Base-by-base conservation (phyloP, 92 coral and sea anemone species). In the Nematostella vectensis region DNA sequence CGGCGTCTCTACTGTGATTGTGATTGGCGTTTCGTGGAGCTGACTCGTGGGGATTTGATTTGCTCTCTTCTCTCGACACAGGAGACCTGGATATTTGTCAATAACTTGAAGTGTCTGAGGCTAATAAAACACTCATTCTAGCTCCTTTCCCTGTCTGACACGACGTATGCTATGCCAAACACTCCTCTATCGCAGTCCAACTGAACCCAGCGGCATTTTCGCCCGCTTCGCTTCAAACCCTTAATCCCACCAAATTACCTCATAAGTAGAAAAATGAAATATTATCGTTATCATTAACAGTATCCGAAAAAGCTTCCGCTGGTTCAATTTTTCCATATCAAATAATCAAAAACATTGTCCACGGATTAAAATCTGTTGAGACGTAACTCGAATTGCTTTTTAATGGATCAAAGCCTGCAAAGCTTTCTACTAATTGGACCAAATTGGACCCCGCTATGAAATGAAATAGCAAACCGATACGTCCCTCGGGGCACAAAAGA, bases 211-310 rank as follows among this genome's bases (percentile, higher is more conserved):
- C 15, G 9, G 15, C 42, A 8, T 36, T n/a, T n/a, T n/a, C n/a
- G n/a, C n/a, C n/a, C n/a, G n/a, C n/a, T n/a, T n/a, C n/a, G n/a
- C n/a, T n/a, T n/a, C n/a, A n/a, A n/a, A n/a, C n/a, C n/a, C n/a
- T n/a, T n/a, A n/a, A n/a, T n/a, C n/a, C n/a, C n/a, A n/a, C 57
- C 62, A 66, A 66, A 54, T 66, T 48, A 66, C 27, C 52, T 42
- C 52, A 66, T 54, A 66, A 63, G 54, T 62, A 55, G 43, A 15
- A 38, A 66, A 66, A 66, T 66, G 72, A 66, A 66, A 55, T 55
- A 54, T 66, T 66, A 66, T 66, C 57, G 43, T 65, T 54, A 37
- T 66, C 62, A 66, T 66, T 66, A 66, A 55, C 44, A 49, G 72
- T 66, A 66, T 66, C 72, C 72, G 62, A 54, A 54, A 25, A 18